A percentile compares a stretch with the other conserved stretches of the same genome.
These are phyloP conservation scores for Junonia oenone DNA, from an alignment of 2,888 invertebrate species.

Conservation along the genomic window DNA sequence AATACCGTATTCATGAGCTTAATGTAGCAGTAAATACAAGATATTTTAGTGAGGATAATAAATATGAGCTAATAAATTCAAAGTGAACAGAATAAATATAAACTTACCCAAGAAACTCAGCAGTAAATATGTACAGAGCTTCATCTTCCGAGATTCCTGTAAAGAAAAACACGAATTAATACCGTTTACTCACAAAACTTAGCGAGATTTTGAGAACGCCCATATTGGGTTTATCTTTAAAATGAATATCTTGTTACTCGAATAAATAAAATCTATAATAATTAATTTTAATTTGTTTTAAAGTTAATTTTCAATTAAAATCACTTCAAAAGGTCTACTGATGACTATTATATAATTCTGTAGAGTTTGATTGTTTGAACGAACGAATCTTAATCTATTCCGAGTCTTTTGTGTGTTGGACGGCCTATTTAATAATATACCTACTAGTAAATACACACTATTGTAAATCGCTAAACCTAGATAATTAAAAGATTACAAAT, in stretches of 20 bases:
- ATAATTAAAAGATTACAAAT: too few relatives aligned
- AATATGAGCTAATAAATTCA: neutral
- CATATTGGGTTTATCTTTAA: neutral
- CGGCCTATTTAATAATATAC: too few relatives aligned
- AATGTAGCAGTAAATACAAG: neutral
- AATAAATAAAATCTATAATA: neutral
- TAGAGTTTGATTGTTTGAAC: too few relatives aligned
- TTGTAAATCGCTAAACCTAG: too few relatives aligned
- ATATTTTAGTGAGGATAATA: conserved; percentile 24
- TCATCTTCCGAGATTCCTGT: conserved; percentile 70
- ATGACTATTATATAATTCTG: too few relatives aligned
- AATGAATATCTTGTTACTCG: neutral
- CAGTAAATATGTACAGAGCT: conserved; percentile 69
- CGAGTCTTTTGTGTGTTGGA: too few relatives aligned
- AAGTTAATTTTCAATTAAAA: too few relatives aligned
- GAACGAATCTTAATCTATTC: too few relatives aligned
- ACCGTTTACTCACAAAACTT: conserved; percentile 26
- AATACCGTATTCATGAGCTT: neutral
- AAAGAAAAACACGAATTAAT: conserved; percentile 44
- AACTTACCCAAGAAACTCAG: conserved; percentile 74
- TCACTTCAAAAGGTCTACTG: too few relatives aligned
- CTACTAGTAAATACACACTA: too few relatives aligned
- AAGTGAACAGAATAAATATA: conserved; percentile 16
- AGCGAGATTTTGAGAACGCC: neutral
- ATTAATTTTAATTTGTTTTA: too few relatives aligned